Evolutionary conservation across 2,888 invertebrate species (phyloP).

Genomic region (Erebia epiphron): DNA sequence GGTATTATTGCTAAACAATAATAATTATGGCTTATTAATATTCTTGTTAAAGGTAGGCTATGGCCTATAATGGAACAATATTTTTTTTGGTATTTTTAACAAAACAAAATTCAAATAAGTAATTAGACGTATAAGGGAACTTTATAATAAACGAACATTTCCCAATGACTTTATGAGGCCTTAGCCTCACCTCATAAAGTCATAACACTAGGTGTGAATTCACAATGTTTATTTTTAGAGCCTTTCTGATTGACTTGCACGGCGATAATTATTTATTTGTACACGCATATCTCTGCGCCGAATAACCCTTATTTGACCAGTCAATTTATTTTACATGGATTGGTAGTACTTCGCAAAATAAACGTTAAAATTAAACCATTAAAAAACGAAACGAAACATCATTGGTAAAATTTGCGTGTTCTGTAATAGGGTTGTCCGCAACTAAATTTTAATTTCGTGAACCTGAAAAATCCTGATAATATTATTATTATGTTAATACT

Average conservation of each 20-base stretch:
- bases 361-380: background rate
- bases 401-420: background rate
- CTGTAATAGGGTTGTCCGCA: background rate
- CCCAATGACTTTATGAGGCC: too few species aligned
- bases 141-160: too few species aligned
- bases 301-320: conserved; percentile 2
- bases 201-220: background rate
- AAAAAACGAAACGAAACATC: background rate
- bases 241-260: background rate
- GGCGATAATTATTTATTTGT: conserved; percentile 13
- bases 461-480: too few species aligned
- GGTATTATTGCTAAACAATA: too few species aligned
- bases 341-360: background rate
- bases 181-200: too few species aligned
- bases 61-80: too few species aligned
- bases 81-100: too few species aligned
- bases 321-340: background rate
- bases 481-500: too few species aligned
- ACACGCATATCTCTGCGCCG: background rate
- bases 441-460: background rate
- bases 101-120: too few species aligned
- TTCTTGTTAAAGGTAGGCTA: too few species aligned
- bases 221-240: background rate
- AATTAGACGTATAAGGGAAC: too few species aligned
- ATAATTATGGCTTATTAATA: too few species aligned